Evolutionary conservation across 2,888 invertebrate species (phyloP), one percentile per base, ranked within the genome.

Genomic region (Helobdella robusta): DNA sequence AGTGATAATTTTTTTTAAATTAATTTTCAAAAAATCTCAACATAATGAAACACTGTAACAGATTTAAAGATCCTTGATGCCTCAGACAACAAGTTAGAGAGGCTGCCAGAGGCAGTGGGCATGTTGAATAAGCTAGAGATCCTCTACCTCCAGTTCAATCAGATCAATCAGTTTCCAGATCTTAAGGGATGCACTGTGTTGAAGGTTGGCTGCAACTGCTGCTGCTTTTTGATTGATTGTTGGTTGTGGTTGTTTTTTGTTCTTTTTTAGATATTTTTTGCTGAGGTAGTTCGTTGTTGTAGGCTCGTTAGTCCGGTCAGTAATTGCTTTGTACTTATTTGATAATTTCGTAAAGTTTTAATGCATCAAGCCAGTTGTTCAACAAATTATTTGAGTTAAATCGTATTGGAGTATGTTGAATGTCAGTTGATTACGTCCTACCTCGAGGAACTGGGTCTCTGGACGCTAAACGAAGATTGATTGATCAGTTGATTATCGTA

Each of bases 131-230:
- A 76, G 36, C 69, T 81, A 58, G 79, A 80, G 68, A 76, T 76
- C 64, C 73, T 81, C 1, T 79, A 80, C 68, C 70, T 80, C 30
- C 72, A 78, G 25, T 79, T 81, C 70, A 81, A 81, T 70, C 70
- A 71, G 34, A 73, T 81, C 8, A 71, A 72, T 4, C 70, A 73
- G 48, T 65, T 81, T 62, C 81, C 81, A 36, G 64, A 75, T 0
- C 71, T 90, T 69, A 85, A 84, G 72, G 87, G 88, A 60, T 91
- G 89, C 76, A 83, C 84, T 59, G 83, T 84, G 59, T 80, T 93
- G 18, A 87, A 86, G 77, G 80, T 80, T 72, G 56, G 48, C 50
- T 46, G 5, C n/a, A 5, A 11, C 23, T 40, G 18, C 11, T 25
- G 48, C n/a, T 62, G 1, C 18, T 0, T 11, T 8, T 35, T 28